Percentiles rank a stretch among this genome's conserved stretches.
These are phyloP conservation scores for Reinhardtius hippoglossoides DNA, from an alignment of 2,113 vertebrate species.

Conservation along the genomic window DNA sequence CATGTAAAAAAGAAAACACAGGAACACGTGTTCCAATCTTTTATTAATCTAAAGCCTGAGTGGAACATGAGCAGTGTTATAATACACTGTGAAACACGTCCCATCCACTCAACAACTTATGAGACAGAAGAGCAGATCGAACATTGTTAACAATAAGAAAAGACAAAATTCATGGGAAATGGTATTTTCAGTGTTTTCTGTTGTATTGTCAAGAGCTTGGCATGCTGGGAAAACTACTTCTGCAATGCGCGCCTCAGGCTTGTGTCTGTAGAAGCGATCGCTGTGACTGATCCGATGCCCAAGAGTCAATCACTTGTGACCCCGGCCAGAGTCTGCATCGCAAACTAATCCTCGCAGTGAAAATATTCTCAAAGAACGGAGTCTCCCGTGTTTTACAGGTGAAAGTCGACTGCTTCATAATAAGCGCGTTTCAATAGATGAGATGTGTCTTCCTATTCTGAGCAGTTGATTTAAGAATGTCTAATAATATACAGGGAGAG, in stretches of 20 bases:
- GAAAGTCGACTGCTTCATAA: slow-evolving; percentile 43
- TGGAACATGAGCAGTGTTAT: not conserved
- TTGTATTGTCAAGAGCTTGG: not conserved
- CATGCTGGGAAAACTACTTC: slow-evolving; percentile 10
- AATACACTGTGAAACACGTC: not conserved
- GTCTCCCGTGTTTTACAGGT: slow-evolving; percentile 20
- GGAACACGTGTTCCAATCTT: not conserved
- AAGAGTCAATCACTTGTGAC: slow-evolving; percentile 48
- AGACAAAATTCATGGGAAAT: not conserved
- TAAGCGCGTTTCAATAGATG: slow-evolving; percentile 46
- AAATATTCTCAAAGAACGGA: slow-evolving; percentile 19
- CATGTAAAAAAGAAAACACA: not conserved
- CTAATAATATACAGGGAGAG: slow-evolving; percentile 74
- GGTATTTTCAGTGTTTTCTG: not conserved
- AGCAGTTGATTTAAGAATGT: slow-evolving; percentile 69
- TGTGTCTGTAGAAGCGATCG: slow-evolving; percentile 30
- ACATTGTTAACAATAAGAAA: not conserved
- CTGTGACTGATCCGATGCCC: slow-evolving; percentile 41
- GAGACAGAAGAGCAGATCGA: not conserved
- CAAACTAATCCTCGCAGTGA: slow-evolving; percentile 20
- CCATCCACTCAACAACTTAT: not conserved
- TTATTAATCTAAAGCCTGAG: not conserved
- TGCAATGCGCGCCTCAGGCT: slow-evolving; percentile 7
- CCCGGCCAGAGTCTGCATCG: slow-evolving; percentile 32
- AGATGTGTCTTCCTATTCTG: slow-evolving; percentile 72